A percentile compares a stretch with the other conserved stretches of the same genome.
These are phyloP conservation scores for Falcunculus frontatus DNA, from an alignment of 2,113 vertebrate genomes.

Conservation along the genomic window DNA sequence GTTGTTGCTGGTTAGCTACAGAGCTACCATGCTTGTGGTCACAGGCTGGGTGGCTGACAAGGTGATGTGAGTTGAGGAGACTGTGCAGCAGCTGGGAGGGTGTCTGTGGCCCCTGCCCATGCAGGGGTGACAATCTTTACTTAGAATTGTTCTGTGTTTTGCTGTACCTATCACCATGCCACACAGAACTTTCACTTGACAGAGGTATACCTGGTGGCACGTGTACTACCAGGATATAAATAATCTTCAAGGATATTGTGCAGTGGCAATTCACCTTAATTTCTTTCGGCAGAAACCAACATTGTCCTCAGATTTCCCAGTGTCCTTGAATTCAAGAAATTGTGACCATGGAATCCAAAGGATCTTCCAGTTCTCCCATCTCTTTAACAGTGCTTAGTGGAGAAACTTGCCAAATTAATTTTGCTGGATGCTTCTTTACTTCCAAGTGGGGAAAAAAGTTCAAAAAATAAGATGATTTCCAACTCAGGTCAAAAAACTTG, in stretches of 20 bases:
- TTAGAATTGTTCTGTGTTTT: not conserved
- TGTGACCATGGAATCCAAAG: not conserved
- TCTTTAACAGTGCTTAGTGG: not conserved
- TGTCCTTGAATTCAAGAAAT: not conserved
- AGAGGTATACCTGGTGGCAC: not conserved
- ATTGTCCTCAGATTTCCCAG: not conserved
- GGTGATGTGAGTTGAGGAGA: not conserved
- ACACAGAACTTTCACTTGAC: not conserved
- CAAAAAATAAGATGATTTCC: not conserved
- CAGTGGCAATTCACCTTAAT: not conserved
- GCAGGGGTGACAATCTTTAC: not conserved
- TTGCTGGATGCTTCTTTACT: not conserved
- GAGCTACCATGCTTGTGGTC: not conserved
- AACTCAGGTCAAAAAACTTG: not conserved
- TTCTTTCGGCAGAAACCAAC: not conserved
- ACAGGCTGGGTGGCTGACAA: fast-evolving
- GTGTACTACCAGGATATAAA: not conserved
- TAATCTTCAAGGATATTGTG: not conserved
- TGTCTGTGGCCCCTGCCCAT: not conserved
- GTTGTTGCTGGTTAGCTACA: not conserved
- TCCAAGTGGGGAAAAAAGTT: not conserved
- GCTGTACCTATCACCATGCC: fast-evolving
- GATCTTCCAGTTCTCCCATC: not conserved
- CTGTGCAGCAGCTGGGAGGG: not conserved
- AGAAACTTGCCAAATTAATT: not conserved